Evolutionary conservation across 2,888 invertebrate species (phyloP), one percentile per base, ranked within the genome.

Genomic region (Cartodere bifasciata): DNA sequence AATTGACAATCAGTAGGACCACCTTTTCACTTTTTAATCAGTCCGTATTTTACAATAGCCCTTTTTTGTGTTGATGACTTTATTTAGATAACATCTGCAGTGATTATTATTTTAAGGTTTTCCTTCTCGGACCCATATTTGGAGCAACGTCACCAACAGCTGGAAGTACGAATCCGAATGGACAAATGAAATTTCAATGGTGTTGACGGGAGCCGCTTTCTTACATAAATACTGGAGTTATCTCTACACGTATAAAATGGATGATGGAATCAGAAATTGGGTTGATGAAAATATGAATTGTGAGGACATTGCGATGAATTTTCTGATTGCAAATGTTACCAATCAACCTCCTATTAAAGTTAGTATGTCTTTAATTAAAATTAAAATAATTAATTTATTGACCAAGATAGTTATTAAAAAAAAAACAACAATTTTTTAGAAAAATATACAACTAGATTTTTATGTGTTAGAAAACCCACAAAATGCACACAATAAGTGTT

Each of bases 221-320:
- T 84, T 94, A 60, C 94, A 95, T 58, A 94, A 94, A 70, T 85
- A 81, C 54, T 95, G 91, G 87, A 90, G 84, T 52, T 87, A 86
- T 62, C 75, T 91, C 64, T 95, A 94, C 58, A 90, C 91, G 12
- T 75, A 82, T 46, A 71, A 75, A 23, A 80, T 95, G 81, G 90
- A 92, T 0, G 69, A 73, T 1, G 75, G 79, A 46, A 80, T 94
- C 23, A 77, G 81, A 36, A 67, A 75, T 31, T 92, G 87, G 86
- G 92, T 94, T 1, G 94, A 95, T 56, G 79, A 84, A 10, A 82
- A 86, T 52, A 92, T 94, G 84, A 95, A 95, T 61, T 95, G 94
- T 55, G 95, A 95, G 59, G 94, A 95, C 54, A 91, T 95, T 45
- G 94, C 94, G 1, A 94, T 95, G 90, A 95, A 95, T 62, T 95